phyloP scores from a whole-genome alignment of 2,888 invertebrate genomes.

The Nasonia oneida region DNA sequence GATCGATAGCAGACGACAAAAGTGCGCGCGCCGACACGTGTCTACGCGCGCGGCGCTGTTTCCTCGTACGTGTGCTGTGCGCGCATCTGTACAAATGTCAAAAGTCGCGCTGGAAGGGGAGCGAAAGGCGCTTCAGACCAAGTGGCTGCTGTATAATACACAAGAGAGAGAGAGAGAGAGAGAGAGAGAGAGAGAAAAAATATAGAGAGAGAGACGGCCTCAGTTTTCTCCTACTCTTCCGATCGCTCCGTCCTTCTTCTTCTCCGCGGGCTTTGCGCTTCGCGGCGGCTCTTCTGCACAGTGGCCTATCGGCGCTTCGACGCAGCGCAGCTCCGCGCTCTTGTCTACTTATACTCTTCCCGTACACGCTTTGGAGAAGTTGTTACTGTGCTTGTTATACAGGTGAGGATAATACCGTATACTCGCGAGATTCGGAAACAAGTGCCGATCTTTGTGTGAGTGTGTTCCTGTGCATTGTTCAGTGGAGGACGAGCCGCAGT shows the following conservation, averaged over 20 bases:
- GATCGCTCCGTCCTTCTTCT: constrained; percentile 24
- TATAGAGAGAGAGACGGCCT: neutral
- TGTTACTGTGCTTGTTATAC: neutral
- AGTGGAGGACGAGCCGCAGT: neutral
- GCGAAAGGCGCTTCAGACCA: neutral
- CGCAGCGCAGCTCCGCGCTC: constrained; percentile 7
- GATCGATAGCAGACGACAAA: constrained; percentile 60
- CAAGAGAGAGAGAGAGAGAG: neutral
- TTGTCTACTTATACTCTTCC: neutral
- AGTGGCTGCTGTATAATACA: neutral
- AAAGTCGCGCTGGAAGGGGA: neutral
- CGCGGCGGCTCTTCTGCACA: neutral
- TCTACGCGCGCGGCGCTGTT: neutral
- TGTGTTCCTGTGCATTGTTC: no score
- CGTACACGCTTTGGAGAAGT: neutral
- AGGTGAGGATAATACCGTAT: no score
- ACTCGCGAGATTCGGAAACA: neutral
- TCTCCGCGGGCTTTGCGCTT: neutral
- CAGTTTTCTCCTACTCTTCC: constrained; percentile 10
- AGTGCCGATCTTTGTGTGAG: neutral
- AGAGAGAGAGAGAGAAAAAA: neutral
- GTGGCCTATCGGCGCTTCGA: constrained; percentile 31
- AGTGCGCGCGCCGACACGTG: constrained; percentile 50
- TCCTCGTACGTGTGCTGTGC: neutral
- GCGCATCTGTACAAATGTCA: neutral